Evolutionary conservation across 2,113 vertebrate genomes (phyloP).

Genomic region (Corythoichthys haematopterus): DNA sequence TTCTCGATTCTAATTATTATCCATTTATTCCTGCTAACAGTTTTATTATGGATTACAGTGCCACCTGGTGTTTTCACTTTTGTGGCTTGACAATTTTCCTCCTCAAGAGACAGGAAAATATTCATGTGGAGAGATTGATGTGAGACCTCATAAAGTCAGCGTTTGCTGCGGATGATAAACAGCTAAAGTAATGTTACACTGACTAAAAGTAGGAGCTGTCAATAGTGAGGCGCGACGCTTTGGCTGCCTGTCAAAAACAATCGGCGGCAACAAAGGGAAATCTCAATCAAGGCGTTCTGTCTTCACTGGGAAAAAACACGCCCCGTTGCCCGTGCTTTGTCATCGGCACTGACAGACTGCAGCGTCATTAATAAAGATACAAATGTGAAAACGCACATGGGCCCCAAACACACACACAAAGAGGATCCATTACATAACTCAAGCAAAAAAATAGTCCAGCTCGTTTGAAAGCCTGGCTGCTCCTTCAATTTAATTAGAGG

Average conservation of each 20-base stretch:
- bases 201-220: slow-evolving; percentile 41
- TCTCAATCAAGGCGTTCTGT: slow-evolving; percentile 45
- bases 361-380: slow-evolving; percentile 32
- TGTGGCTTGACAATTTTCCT: background rate
- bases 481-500: slow-evolving; percentile 62
- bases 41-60: background rate
- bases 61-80: background rate
- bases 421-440: slow-evolving; percentile 14
- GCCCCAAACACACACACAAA: slow-evolving; percentile 1
- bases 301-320: slow-evolving; percentile 1
- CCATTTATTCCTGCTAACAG: background rate
- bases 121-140: slow-evolving; percentile 10
- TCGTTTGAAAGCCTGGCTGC: slow-evolving; percentile 49
- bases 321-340: slow-evolving; percentile 14
- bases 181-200: slow-evolving; percentile 39
- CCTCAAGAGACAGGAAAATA: background rate
- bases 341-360: slow-evolving; percentile 25
- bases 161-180: slow-evolving; percentile 34
- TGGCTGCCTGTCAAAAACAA: slow-evolving; percentile 49
- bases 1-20: background rate
- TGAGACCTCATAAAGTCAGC: slow-evolving; percentile 25
- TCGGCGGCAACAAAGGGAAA: slow-evolving; percentile 46
- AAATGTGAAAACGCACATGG: slow-evolving; percentile 2
- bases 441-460: slow-evolving; percentile 29
- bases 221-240: slow-evolving; percentile 25